Evolutionary conservation across 2,113 vertebrate species (phyloP), one percentile per base, ranked within the genome.

Genomic region (Galeopterus variegatus): DNA sequence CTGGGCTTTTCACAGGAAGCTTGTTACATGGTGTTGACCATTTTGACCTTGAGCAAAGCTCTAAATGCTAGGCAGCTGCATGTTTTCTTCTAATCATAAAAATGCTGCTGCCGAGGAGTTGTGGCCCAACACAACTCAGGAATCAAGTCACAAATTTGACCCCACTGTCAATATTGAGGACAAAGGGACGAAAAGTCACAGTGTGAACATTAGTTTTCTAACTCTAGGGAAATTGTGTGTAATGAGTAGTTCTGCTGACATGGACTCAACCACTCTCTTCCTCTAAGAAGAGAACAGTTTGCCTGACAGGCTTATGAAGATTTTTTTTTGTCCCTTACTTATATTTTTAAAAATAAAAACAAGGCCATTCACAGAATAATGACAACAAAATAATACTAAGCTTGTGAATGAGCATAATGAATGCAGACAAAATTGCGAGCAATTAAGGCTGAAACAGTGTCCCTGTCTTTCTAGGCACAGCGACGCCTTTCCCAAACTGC

Each of bases 31-130:
- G 45, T 88, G 65, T n/a, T 88, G 77, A 17, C 84, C 67, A 54
- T 58, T 97, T 84, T 95, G 95, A 98, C 95, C 94, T 97, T 98
- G 86, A 96, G 50, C 86, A 97, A 87, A 96, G 36, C 91, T 93
- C 80, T 94, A 93, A 95, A 96, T 97, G 54, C 88, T 79, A 60
- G 81, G 85, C 58, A 79, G 92, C 87, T 94, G 60, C 0, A 0
- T 76, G 41, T 79, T 93, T 94, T 85, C 87, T 83, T 95, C 92
- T 97, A 54, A 90, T 92, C 87, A 79, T 93, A 83, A 97, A 95
- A 94, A 84, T 41, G 17, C 72, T 89, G 86, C 93, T 76, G 41
- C 83, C 62, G 54, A 77, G 75, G 72, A 73, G 45, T 64, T 64
- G 54, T 81, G 76, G 70, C n/a, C 87, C 92, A 95, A 80, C 14